Conservation (phyloP, 2,888 invertebrate genomes). For the Camptogramma bilineatum region DNA sequence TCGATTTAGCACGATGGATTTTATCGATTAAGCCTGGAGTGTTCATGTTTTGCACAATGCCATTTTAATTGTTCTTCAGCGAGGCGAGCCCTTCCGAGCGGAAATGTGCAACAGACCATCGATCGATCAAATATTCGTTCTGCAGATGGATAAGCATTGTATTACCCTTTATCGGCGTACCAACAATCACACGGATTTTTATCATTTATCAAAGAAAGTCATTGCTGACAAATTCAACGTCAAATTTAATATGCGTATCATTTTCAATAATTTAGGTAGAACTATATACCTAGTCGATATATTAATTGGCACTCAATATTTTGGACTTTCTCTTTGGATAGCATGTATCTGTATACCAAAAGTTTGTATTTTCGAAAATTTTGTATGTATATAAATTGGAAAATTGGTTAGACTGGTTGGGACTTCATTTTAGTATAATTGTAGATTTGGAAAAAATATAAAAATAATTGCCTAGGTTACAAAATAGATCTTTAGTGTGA, state of each 20-base stretch:
- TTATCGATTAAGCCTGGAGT: constrained; percentile 59
- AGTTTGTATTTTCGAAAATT: neutral
- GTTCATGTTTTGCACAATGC: constrained; percentile 68
- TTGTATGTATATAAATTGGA: neutral
- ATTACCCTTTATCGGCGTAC: constrained; percentile 53
- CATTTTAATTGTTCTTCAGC: constrained; percentile 72
- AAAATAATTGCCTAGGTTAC: too few relatives aligned
- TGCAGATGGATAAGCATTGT: constrained; percentile 48
- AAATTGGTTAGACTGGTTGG: neutral
- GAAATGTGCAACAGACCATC: constrained; percentile 68
- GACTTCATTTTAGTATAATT: neutral
- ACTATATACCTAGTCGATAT: neutral
- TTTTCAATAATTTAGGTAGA: neutral
- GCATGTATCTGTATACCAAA: neutral
- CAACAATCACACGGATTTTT: constrained; percentile 34
- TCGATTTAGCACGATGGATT: constrained; percentile 57
- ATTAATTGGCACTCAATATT: neutral
- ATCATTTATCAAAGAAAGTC: constrained; percentile 62
- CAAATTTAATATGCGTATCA: constrained; percentile 37
- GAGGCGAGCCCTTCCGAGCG: constrained; percentile 61
- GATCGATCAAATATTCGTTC: constrained; percentile 77
- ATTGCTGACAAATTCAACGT: constrained; percentile 46
- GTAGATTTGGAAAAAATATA: too few relatives aligned
- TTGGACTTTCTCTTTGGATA: neutral
- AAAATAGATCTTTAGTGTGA: too few relatives aligned